These are phyloP conservation scores for Macaria notata DNA, from an alignment of 2,888 invertebrate species.

Conservation along the genomic window DNA sequence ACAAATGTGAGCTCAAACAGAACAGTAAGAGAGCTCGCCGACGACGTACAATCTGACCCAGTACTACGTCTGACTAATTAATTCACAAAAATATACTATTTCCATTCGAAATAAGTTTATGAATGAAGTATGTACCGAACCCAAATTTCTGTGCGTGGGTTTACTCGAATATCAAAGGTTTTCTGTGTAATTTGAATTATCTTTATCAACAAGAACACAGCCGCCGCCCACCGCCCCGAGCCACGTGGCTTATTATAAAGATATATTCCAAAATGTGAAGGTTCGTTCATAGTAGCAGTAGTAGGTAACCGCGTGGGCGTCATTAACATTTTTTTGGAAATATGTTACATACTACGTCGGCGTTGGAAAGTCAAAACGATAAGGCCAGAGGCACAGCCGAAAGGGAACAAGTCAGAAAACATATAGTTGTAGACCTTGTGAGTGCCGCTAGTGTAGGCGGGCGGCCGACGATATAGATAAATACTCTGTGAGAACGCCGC, in stretches of 20 bases:
- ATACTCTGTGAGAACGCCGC: neutral
- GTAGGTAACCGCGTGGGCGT: slow-evolving; percentile 4
- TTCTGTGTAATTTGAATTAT: slow-evolving; percentile 3
- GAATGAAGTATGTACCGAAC: no score
- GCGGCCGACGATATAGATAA: neutral
- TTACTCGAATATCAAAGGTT: slow-evolving; percentile 8
- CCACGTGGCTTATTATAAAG: slow-evolving; percentile 11
- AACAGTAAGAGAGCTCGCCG: no score
- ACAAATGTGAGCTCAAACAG: no score
- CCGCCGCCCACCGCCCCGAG: neutral
- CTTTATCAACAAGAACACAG: slow-evolving; percentile 13
- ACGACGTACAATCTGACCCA: no score
- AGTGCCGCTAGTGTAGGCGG: neutral
- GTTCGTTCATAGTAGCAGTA: slow-evolving; percentile 1
- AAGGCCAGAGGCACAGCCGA: slow-evolving; percentile 3
- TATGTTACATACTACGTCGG: neutral
- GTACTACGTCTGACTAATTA: no score
- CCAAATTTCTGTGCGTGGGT: neutral
- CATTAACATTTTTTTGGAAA: slow-evolving; percentile 7
- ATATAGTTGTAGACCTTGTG: no score
- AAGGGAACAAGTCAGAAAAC: neutral
- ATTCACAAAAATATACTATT: no score
- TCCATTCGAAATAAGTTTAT: no score
- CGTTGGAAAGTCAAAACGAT: slow-evolving; percentile 2
- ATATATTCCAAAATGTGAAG: slow-evolving; percentile 9